These are phyloP conservation scores for Danaus plexippus DNA, from an alignment of 1,140 invertebrate species.

Conservation along the genomic window DNA sequence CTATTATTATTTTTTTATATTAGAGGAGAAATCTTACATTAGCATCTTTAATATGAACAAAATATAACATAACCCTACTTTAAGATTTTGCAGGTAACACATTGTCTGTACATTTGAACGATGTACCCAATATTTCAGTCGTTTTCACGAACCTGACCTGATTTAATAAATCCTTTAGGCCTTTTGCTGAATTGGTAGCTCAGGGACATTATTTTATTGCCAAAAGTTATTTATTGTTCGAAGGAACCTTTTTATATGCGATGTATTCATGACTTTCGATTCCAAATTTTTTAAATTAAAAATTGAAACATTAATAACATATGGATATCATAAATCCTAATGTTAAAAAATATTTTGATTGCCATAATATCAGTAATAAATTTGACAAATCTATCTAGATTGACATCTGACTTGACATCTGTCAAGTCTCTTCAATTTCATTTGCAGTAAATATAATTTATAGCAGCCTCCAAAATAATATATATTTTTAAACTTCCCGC, in stretches of 20 bases:
- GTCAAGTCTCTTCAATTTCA: no score
- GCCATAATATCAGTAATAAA: no score
- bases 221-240: conserved; percentile 13
- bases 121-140: conserved; percentile 65
- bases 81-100: conserved; percentile 55
- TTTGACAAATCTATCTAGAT: no score
- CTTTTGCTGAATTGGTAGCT: conserved; percentile 32
- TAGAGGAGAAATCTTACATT: conserved; percentile 51
- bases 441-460: no score
- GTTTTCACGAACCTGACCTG: conserved; percentile 61
- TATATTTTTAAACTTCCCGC: no score
- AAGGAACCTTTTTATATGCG: not conserved
- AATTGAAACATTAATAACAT: no score
- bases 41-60: conserved; percentile 25
- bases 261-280: no score
- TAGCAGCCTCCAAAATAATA: no score
- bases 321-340: no score
- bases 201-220: conserved; percentile 28
- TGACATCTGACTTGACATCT: no score
- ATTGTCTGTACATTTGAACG: conserved; percentile 68
- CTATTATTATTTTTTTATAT: conserved; percentile 26
- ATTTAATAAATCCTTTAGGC: conserved; percentile 60
- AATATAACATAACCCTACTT: conserved; percentile 24
- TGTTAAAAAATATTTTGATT: no score
- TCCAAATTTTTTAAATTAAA: no score